phyloP scores from a whole-genome alignment of 92 coral and sea anemone genomes.

The Zoanthus sansibaricus region DNA sequence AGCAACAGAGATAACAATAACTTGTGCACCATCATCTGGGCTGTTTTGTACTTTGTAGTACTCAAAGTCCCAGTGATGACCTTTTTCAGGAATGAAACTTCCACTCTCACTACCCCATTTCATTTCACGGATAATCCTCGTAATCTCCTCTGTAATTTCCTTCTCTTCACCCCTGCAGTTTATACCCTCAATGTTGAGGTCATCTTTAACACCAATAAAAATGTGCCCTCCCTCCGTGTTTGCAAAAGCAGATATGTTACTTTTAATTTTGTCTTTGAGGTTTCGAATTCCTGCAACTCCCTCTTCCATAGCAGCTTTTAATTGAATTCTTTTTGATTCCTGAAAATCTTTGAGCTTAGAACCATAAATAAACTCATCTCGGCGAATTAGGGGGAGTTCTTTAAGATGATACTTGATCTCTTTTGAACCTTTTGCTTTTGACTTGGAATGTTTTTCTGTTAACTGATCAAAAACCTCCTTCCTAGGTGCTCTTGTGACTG shows the following conservation, averaged over 20 bases:
- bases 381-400: no score
- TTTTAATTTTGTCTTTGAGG: not conserved
- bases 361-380: no score
- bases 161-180: not conserved
- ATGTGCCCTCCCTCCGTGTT: conserved; percentile 36
- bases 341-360: no score
- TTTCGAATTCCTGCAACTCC: no score
- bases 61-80: conserved; percentile 2
- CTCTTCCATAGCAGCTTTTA: no score
- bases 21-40: not conserved
- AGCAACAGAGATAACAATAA: conserved; percentile 22
- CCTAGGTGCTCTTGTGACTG: no score
- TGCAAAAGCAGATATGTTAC: conserved; percentile 6
- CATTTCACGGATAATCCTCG: not conserved
- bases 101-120: not conserved
- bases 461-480: no score
- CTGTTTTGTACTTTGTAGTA: not conserved
- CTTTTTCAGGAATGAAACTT: not conserved
- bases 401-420: no score
- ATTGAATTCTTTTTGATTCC: no score
- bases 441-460: no score
- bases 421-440: no score
- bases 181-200: not conserved
- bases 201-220: conserved; percentile 21
- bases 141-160: not conserved